These are phyloP conservation scores for Latrodectus elegans DNA, from an alignment of 2,888 invertebrate species.

Conservation along the genomic window DNA sequence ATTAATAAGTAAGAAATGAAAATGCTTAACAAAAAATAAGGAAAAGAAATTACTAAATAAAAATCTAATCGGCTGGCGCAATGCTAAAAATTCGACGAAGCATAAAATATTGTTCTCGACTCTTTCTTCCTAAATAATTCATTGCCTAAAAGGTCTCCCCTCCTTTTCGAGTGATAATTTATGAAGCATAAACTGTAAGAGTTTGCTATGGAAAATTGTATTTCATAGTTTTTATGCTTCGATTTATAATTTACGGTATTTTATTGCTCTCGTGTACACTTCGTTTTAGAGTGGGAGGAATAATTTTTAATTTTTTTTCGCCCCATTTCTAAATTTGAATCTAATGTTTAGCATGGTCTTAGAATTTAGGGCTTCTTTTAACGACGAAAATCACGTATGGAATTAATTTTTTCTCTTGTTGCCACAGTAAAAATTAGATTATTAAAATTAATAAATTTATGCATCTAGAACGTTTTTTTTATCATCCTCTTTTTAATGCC, in stretches of 20 bases:
- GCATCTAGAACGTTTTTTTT: too few relatives aligned
- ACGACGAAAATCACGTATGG: too few relatives aligned
- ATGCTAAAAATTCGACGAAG: conserved; percentile 3
- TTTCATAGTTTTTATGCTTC: neutral
- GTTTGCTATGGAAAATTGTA: neutral
- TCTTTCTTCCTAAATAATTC: conserved; percentile 47
- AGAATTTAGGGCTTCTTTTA: too few relatives aligned
- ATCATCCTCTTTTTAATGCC: too few relatives aligned
- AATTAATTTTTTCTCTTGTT: too few relatives aligned
- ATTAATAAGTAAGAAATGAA: neutral
- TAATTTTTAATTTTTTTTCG: neutral
- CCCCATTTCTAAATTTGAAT: neutral
- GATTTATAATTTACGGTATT: conserved; percentile 5
- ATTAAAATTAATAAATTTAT: too few relatives aligned
- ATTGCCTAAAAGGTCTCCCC: conserved; percentile 9
- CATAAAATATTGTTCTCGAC: conserved; percentile 44
- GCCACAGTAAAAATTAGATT: too few relatives aligned
- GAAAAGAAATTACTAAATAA: neutral
- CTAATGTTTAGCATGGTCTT: neutral
- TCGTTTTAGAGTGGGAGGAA: neutral
- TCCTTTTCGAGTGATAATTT: neutral
- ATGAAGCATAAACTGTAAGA: neutral
- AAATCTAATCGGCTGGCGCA: neutral
- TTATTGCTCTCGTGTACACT: conserved; percentile 1
- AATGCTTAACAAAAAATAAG: too few relatives aligned